These are phyloP conservation scores for Bombus soroeensis DNA, from an alignment of 1,140 invertebrate genomes.

Conservation along the genomic window DNA sequence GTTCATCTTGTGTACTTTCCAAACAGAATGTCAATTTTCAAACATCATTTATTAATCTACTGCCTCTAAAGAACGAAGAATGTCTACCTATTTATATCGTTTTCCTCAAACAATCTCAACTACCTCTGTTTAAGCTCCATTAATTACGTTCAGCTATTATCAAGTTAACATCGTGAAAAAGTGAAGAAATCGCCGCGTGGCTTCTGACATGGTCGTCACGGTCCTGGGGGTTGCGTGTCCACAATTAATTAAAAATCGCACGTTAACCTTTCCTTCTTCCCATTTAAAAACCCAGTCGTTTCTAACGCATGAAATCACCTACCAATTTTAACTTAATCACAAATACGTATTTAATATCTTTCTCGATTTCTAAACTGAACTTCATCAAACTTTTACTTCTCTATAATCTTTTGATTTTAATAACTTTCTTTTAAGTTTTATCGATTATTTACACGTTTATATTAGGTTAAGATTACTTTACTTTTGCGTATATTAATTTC, in stretches of 20 bases:
- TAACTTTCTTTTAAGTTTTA: neutral
- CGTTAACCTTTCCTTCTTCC: neutral
- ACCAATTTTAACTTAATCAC: neutral
- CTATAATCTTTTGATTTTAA: neutral
- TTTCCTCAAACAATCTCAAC: neutral
- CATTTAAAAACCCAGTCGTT: neutral
- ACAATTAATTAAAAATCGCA: neutral
- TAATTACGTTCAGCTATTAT: neutral
- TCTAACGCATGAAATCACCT: neutral
- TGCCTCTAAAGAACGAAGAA: no score
- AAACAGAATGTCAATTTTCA: neutral
- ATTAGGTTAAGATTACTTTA: neutral
- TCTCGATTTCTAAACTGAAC: neutral
- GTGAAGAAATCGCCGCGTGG: neutral
- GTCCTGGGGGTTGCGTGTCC: constrained; percentile 5
- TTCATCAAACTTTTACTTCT: neutral
- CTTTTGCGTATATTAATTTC: neutral
- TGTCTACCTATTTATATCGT: neutral
- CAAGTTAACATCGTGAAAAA: neutral
- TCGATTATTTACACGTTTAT: neutral
- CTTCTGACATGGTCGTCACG: neutral
- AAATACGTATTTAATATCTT: neutral
- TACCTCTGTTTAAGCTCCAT: neutral
- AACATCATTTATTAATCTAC: neutral
- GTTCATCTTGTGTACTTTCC: neutral